These are phyloP conservation scores for Semotilus atromaculatus DNA, from an alignment of 2,797 vertebrate species.

Conservation along the genomic window DNA sequence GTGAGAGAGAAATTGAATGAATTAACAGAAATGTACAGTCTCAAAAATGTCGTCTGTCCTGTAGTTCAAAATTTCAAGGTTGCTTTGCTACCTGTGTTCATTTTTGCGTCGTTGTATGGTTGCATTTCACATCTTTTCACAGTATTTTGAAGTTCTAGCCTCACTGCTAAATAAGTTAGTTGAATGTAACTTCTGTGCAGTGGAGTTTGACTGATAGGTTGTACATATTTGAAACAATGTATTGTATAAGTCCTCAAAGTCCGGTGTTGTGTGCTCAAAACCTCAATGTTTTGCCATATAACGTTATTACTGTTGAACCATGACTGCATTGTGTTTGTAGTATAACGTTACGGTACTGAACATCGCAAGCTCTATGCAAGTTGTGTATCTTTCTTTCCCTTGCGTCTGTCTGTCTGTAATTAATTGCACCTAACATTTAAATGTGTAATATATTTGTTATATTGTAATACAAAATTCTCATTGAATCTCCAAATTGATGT, in stretches of 20 bases:
- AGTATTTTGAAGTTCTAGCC: background rate
- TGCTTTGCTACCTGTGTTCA: background rate
- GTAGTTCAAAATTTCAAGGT: background rate
- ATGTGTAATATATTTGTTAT: too few relatives aligned
- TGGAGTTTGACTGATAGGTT: background rate
- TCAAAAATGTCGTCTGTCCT: too few relatives aligned
- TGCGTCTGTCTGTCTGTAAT: background rate
- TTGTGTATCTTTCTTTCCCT: background rate
- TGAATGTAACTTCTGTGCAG: background rate
- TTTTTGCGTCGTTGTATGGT: background rate
- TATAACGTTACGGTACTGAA: too few relatives aligned
- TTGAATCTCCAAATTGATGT: background rate
- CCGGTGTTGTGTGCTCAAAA: background rate
- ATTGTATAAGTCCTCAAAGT: background rate
- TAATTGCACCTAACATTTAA: too few relatives aligned
- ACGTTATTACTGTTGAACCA: background rate
- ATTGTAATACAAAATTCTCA: background rate
- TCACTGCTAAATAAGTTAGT: background rate
- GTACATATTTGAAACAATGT: background rate
- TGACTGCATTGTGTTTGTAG: background rate
- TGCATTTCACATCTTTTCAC: background rate
- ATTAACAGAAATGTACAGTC: background rate
- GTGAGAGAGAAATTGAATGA: slow-evolving; percentile 64
- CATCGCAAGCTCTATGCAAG: background rate
- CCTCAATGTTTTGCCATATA: background rate